Evolutionary conservation across 2,113 vertebrate genomes (phyloP).

Genomic region (Phaethon lepturus): DNA sequence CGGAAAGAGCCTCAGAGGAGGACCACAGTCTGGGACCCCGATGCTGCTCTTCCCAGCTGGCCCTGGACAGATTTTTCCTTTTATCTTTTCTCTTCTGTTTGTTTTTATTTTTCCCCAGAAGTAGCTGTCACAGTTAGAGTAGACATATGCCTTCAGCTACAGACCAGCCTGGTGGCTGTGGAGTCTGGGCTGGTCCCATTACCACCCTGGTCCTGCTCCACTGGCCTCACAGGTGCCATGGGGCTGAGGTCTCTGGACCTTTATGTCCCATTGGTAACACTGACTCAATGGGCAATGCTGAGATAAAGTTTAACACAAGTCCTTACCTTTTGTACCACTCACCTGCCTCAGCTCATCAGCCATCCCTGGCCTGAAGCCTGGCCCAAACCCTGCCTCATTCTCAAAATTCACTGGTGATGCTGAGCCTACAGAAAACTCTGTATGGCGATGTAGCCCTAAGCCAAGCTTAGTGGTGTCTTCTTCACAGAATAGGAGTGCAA

Average conservation of each 20-base stretch:
- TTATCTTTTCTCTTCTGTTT: neutral
- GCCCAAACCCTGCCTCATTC: neutral
- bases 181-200: neutral
- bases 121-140: neutral
- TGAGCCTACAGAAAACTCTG: neutral
- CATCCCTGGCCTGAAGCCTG: neutral
- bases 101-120: neutral
- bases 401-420: neutral
- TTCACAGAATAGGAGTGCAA: neutral
- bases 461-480: neutral
- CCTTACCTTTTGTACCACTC: neutral
- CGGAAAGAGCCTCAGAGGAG: neutral
- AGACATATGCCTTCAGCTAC: neutral
- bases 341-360: neutral
- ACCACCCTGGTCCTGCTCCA: accelerated
- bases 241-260: neutral
- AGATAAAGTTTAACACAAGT: neutral
- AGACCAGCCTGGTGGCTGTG: neutral
- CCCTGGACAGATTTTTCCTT: neutral
- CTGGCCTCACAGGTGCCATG: neutral
- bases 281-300: neutral
- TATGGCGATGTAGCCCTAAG: neutral
- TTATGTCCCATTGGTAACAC: neutral
- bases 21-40: neutral
- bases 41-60: neutral